Conservation (phyloP, 2,888 invertebrate species). For the Hipparchia semele region DNA sequence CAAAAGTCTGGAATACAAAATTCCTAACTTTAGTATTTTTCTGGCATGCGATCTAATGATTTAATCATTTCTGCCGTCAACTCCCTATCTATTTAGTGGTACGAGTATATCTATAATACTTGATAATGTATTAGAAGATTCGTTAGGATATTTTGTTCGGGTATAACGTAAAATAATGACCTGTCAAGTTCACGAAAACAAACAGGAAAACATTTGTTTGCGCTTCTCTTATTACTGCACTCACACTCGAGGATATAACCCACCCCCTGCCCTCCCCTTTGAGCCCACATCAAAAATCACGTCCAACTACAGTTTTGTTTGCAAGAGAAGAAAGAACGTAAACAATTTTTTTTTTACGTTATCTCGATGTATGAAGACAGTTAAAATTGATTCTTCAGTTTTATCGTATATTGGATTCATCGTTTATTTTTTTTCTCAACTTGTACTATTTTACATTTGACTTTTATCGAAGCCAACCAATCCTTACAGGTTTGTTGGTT, state of each 20-base stretch:
- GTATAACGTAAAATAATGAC: slow-evolving; percentile 29
- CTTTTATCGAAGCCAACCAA: no score
- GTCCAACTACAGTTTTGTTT: not conserved
- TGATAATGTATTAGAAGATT: slow-evolving; percentile 16
- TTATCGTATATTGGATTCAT: not conserved
- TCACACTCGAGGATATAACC: slow-evolving; percentile 19
- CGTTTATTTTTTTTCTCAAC: not conserved
- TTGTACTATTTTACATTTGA: not conserved
- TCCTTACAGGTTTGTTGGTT: no score
- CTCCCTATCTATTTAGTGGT: no score
- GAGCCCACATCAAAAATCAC: not conserved
- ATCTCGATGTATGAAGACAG: not conserved
- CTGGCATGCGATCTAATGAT: no score
- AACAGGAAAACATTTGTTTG: slow-evolving; percentile 42
- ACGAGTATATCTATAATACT: not conserved
- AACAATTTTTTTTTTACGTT: slow-evolving; percentile 4
- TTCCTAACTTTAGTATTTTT: no score
- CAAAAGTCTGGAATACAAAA: no score
- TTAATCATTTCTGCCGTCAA: no score
- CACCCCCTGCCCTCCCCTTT: slow-evolving; percentile 14
- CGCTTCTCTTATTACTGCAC: slow-evolving; percentile 34
- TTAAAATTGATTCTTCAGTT: slow-evolving; percentile 1
- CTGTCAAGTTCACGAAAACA: slow-evolving; percentile 35
- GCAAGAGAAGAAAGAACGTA: slow-evolving; percentile 16
- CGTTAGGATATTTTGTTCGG: slow-evolving; percentile 17